Evolutionary conservation across 2,797 vertebrate genomes (phyloP), one percentile per base, ranked within the genome.

Genomic region (Karalla daura): DNA sequence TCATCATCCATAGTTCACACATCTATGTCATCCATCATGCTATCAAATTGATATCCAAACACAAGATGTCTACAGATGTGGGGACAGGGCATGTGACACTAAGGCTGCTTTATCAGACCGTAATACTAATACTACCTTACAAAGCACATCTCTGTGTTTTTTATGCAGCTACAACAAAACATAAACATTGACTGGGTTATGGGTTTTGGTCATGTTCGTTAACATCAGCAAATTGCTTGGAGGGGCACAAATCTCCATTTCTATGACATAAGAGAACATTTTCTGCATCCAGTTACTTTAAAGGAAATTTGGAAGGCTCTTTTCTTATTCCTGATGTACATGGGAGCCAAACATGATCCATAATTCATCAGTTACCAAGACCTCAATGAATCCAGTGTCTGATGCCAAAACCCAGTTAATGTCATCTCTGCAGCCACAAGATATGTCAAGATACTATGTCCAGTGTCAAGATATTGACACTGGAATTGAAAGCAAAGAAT

Each of bases 21-120:
- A n/a, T n/a, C n/a, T n/a, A n/a, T n/a, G n/a, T n/a, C n/a, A n/a
- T n/a, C n/a, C n/a, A n/a, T n/a, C n/a, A n/a, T n/a, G n/a, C n/a
- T n/a, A n/a, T n/a, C n/a, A n/a, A n/a, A n/a, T n/a, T n/a, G n/a
- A n/a, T n/a, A n/a, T n/a, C n/a, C n/a, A n/a, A n/a, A n/a, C n/a
- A n/a, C n/a, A n/a, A n/a, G n/a, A n/a, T n/a, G n/a, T n/a, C n/a
- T n/a, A 71, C 53, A 35, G 23, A 64, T 23, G 25, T 63, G 63
- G 33, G 35, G 62, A 62, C 56, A 43, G 33, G 28, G 56, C 44
- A 39, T 45, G 41, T 55, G 24, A 56, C 0, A 50, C 63, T 21
- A 35, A 10, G 50, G 53, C 65, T 51, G 65, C 74, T 78, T 78
- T 72, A 82, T 74, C 68, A 63, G 56, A 64, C 24, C 47, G 35